Evolutionary conservation across 2,888 invertebrate species (phyloP).

Genomic region (Pristionchus maxplancki): DNA sequence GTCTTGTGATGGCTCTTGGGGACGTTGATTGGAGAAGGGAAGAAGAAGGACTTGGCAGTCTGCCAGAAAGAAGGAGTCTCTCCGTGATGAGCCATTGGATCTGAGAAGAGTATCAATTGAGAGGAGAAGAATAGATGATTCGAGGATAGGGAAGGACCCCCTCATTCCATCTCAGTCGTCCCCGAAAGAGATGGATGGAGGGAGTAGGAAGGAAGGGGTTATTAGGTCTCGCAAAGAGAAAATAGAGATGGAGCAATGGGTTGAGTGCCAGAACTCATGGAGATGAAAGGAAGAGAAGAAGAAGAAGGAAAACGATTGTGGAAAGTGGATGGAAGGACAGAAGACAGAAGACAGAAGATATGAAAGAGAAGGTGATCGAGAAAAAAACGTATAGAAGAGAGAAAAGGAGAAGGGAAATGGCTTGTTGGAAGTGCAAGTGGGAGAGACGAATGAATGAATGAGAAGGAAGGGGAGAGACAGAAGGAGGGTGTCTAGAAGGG

Average conservation of each 20-base stretch:
- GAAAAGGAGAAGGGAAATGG: not conserved
- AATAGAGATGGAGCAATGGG: conserved; percentile 3
- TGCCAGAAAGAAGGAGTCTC: conserved; percentile 34
- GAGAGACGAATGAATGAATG: conserved; percentile 4
- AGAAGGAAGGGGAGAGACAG: not conserved
- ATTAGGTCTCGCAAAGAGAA: not conserved
- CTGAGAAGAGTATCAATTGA: not conserved
- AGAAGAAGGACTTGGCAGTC: conserved; percentile 39
- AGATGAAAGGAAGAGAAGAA: not conserved
- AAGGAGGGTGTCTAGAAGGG: not conserved
- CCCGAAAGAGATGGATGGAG: not conserved
- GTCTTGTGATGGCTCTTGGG: conserved; percentile 24
- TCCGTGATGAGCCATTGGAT: conserved; percentile 19
- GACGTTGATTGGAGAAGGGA: not conserved
- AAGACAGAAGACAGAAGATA: not conserved
- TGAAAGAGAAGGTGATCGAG: not conserved
- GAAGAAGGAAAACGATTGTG: not conserved
- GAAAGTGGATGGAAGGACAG: conserved; percentile 28
- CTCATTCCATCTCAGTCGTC: not conserved
- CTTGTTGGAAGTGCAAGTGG: not conserved
- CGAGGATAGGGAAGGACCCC: not conserved
- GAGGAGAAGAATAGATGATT: too few species aligned
- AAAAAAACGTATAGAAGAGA: not conserved
- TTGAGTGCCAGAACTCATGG: conserved; percentile 24
- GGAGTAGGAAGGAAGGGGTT: not conserved